Conservation (phyloP, 2,113 vertebrate genomes). For the Nanorana parkeri region DNA sequence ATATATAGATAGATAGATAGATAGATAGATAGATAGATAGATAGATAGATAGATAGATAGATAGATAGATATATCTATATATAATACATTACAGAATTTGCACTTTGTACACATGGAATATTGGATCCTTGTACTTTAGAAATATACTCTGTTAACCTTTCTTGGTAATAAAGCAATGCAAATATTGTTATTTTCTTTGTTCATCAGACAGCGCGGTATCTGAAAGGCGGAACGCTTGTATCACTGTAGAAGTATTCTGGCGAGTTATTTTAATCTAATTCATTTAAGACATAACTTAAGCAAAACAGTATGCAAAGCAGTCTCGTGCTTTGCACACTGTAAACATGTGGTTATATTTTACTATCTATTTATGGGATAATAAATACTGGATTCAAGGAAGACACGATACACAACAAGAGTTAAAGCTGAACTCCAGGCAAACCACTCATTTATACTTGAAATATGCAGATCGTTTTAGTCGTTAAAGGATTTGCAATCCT, state of each 20-base stretch:
- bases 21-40: no score
- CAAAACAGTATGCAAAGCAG: constrained; percentile 6
- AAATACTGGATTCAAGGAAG: background rate
- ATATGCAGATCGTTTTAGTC: no score
- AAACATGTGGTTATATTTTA: background rate
- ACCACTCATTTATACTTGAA: no score
- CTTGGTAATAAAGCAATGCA: background rate
- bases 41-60: no score
- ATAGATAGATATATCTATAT: no score
- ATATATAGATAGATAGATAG: no score
- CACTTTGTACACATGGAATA: no score
- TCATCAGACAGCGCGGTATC: background rate
- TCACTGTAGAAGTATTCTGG: background rate
- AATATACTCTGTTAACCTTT: background rate
- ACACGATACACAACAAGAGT: background rate
- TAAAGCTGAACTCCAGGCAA: background rate
- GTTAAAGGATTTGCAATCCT: no score
- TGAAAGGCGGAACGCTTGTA: background rate
- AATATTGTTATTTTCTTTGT: background rate
- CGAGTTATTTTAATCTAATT: background rate
- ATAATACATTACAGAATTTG: no score
- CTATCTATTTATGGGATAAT: constrained; percentile 2
- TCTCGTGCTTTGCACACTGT: background rate
- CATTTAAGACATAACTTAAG: background rate
- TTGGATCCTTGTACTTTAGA: background rate